Conservation (phyloP, 2,888 invertebrate genomes). For the Drosophila mercatorum region DNA sequence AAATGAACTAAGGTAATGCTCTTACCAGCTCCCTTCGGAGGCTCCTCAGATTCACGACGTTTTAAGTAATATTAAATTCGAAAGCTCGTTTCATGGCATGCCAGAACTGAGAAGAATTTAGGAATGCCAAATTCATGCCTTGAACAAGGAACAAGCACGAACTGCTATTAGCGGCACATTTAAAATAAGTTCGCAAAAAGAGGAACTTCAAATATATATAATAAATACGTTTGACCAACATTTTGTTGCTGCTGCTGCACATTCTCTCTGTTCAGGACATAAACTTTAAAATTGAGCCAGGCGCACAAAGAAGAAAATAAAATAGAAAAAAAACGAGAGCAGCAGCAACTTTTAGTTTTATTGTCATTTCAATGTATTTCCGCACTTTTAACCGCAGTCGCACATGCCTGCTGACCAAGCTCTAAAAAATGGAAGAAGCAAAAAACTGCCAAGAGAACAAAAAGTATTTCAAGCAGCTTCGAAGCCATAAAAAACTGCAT, state of each 20-base stretch:
- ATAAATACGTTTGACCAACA: conserved; percentile 71
- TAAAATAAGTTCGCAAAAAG: conserved; percentile 42
- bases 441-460: conserved; percentile 39
- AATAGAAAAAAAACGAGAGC: conserved; percentile 31
- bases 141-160: conserved; percentile 20
- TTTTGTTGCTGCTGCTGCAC: conserved; percentile 62
- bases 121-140: not conserved
- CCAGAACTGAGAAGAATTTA: not conserved
- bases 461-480: conserved; percentile 76
- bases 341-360: conserved; percentile 76
- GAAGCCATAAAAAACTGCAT: conserved; percentile 79
- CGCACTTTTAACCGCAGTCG: conserved; percentile 80
- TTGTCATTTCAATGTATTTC: conserved; percentile 81
- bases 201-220: conserved; percentile 29
- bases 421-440: conserved; percentile 36
- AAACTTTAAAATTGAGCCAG: conserved; percentile 70
- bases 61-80: not conserved
- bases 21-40: not conserved
- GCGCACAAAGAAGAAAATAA: conserved; percentile 30
- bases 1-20: no score
- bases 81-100: not conserved
- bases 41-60: not conserved
- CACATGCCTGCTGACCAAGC: conserved; percentile 65
- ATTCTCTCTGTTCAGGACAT: conserved; percentile 62
- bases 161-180: conserved; percentile 65